Evolutionary conservation across 2,888 invertebrate genomes (phyloP).

Genomic region (Nomada lathburiana): DNA sequence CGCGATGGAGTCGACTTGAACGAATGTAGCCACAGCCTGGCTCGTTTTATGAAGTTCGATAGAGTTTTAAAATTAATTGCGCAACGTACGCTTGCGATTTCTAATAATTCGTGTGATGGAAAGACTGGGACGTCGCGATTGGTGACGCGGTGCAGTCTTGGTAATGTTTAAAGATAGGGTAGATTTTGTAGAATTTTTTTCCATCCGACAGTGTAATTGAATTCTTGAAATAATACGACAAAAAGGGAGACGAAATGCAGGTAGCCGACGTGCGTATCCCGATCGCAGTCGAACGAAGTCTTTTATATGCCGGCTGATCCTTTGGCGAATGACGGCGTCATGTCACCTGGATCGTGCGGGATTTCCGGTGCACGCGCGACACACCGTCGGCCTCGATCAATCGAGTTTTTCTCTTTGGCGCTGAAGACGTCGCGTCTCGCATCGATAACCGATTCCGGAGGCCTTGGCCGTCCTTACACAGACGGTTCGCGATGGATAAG

Average conservation of each 20-base stretch:
- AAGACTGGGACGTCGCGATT: too few relatives aligned
- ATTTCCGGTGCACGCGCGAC: conserved; percentile 66
- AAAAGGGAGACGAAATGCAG: background rate
- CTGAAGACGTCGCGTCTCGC: conserved; percentile 62
- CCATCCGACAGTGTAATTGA: background rate
- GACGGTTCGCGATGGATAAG: conserved; percentile 47
- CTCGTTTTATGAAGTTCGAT: too few relatives aligned
- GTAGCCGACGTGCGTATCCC: background rate
- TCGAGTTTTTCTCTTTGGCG: conserved; percentile 69
- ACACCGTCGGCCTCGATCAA: conserved; percentile 55
- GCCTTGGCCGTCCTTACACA: conserved; percentile 57
- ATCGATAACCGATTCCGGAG: conserved; percentile 65
- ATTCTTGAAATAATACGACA: background rate
- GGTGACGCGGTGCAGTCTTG: too few relatives aligned
- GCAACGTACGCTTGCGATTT: too few relatives aligned
- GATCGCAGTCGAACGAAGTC: conserved; percentile 7
- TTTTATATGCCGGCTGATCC: conserved; percentile 46
- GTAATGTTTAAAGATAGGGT: too few relatives aligned
- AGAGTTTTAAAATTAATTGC: too few relatives aligned
- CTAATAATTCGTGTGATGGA: too few relatives aligned
- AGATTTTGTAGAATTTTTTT: background rate
- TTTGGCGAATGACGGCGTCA: conserved; percentile 44
- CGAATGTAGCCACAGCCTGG: too few relatives aligned
- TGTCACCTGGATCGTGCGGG: conserved; percentile 64
- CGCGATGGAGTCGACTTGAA: too few relatives aligned